These are phyloP conservation scores for Hippopotamyrus pictus DNA, from an alignment of 2,797 vertebrate genomes.

Conservation along the genomic window DNA sequence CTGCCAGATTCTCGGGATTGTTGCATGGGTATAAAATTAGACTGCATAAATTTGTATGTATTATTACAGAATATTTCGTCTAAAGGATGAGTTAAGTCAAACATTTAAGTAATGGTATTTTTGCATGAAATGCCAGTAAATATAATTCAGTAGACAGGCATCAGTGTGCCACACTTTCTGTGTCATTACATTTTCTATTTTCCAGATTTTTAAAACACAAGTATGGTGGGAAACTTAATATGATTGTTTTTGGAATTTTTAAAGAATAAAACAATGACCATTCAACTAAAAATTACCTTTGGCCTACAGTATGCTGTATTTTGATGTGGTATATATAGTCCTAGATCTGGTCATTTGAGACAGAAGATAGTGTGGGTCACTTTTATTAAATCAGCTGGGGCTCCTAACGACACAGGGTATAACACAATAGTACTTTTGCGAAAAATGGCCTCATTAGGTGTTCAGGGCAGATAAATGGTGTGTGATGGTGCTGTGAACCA, in stretches of 20 bases:
- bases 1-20: not conserved
- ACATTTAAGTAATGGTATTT: not conserved
- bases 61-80: not conserved
- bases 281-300: not conserved
- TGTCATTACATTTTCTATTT: not conserved
- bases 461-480: not conserved
- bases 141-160: not conserved
- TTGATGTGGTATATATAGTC: not conserved
- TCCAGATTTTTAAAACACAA: not conserved
- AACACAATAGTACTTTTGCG: not conserved
- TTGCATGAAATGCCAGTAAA: not conserved
- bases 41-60: slow-evolving; percentile 1
- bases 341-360: not conserved
- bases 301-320: not conserved
- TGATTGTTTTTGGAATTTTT: not conserved
- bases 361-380: not conserved
- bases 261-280: not conserved
- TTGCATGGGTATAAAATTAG: not conserved
- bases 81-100: not conserved
- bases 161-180: not conserved
- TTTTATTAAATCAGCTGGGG: not conserved
- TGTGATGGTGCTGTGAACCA: not conserved
- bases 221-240: not conserved
- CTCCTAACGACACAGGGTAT: not conserved
- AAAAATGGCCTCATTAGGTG: too few species aligned